phyloP scores from a whole-genome alignment of 2,113 vertebrate species.

The Phasianus colchicus region DNA sequence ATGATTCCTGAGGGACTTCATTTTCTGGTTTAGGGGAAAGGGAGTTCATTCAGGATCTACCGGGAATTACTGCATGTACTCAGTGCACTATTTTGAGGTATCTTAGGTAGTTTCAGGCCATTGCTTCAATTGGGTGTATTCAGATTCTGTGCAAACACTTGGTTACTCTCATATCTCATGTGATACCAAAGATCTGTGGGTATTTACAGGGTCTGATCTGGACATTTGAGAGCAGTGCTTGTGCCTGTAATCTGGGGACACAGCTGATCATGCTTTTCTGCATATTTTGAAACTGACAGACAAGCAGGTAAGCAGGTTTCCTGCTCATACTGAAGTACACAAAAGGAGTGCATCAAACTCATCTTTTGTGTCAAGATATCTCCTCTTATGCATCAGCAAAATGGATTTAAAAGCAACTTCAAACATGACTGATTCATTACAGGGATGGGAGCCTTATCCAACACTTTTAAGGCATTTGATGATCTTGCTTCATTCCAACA shows the following conservation, averaged over 20 bases:
- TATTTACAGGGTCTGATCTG: neutral
- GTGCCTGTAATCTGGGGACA: neutral
- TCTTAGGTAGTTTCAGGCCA: neutral
- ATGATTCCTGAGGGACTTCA: neutral
- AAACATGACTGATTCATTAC: neutral
- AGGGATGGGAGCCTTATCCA: neutral
- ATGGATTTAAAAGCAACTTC: neutral
- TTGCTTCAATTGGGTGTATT: neutral
- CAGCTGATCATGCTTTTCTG: neutral
- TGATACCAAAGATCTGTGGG: neutral
- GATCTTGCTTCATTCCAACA: slow-evolving; percentile 13
- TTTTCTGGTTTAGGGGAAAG: neutral
- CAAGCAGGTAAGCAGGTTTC: neutral
- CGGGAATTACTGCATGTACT: neutral
- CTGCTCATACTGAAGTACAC: neutral
- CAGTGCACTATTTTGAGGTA: neutral
- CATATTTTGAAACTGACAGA: neutral
- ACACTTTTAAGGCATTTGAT: neutral
- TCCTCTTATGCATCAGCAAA: neutral
- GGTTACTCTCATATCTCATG: neutral
- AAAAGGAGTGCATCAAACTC: neutral
- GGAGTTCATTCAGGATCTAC: neutral
- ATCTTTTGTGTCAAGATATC: neutral
- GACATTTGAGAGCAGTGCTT: neutral
- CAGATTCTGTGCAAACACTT: neutral